Evolutionary conservation across 2,888 invertebrate species (phyloP).

Genomic region (Pristionchus japonicus): DNA sequence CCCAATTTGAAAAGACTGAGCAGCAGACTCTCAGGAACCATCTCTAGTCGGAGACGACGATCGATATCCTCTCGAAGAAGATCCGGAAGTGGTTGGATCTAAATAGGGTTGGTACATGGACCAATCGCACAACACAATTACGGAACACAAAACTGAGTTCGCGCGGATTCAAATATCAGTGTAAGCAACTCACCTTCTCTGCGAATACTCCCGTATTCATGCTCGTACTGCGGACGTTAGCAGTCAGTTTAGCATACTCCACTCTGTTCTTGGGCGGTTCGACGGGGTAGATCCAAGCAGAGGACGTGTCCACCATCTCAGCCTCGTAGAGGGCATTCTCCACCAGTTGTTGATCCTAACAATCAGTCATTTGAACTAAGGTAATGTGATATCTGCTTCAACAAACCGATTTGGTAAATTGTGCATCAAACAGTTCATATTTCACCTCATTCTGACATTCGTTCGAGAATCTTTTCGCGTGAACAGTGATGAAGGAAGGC

Average conservation of each 20-base stretch:
- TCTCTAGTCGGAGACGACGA: neutral
- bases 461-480: neutral
- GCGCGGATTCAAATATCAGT: neutral
- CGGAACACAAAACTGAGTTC: neutral
- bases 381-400: no score
- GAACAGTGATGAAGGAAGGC: neutral
- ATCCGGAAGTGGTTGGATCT: neutral
- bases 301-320: neutral
- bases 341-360: neutral
- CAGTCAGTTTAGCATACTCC: neutral
- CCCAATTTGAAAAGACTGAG: neutral
- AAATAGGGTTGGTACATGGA: neutral
- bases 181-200: neutral
- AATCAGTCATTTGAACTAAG: no score
- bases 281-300: constrained; percentile 23
- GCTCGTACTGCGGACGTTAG: neutral
- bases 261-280: neutral
- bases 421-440: no score
- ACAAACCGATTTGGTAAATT: no score
- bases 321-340: neutral
- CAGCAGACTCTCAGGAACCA: neutral
- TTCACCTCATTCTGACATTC: constrained; percentile 10
- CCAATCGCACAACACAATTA: no score
- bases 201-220: neutral
- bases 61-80: neutral